phyloP scores from a whole-genome alignment of 2,797 vertebrate genomes.

The Hafferia zeledoni region DNA sequence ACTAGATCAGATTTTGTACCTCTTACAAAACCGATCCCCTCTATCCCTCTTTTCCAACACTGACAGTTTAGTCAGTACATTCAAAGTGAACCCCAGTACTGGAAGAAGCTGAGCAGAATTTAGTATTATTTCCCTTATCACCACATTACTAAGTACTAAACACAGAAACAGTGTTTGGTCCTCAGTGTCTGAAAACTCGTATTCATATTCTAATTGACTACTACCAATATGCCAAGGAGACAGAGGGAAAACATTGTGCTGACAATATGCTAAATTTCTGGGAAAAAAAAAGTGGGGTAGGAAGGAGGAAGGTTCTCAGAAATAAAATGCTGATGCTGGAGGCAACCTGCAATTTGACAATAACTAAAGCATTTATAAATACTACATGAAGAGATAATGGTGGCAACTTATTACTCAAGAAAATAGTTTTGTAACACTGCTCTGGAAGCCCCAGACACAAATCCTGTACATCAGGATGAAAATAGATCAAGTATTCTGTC shows the following conservation, averaged over 20 bases:
- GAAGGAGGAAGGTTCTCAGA: background rate
- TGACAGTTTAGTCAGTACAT: background rate
- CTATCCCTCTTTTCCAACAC: background rate
- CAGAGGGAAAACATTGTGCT: background rate
- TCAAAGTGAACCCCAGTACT: background rate
- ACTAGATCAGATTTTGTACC: too few relatives aligned
- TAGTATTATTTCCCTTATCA: background rate
- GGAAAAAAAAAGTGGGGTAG: background rate
- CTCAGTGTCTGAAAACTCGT: background rate
- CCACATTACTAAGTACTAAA: background rate
- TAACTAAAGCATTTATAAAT: background rate
- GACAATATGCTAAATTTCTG: background rate
- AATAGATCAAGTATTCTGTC: background rate
- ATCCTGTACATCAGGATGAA: background rate
- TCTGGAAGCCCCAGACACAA: background rate
- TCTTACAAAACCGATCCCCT: background rate
- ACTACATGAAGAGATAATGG: background rate
- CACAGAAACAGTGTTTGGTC: background rate
- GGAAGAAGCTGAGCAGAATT: background rate
- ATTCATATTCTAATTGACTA: background rate
- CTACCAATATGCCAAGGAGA: background rate
- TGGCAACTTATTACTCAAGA: background rate
- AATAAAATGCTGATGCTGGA: background rate
- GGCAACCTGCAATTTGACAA: background rate
- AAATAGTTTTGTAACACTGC: background rate